phyloP scores from a whole-genome alignment of 2,797 vertebrate genomes.

The Crocodylus rhombifer region DNA sequence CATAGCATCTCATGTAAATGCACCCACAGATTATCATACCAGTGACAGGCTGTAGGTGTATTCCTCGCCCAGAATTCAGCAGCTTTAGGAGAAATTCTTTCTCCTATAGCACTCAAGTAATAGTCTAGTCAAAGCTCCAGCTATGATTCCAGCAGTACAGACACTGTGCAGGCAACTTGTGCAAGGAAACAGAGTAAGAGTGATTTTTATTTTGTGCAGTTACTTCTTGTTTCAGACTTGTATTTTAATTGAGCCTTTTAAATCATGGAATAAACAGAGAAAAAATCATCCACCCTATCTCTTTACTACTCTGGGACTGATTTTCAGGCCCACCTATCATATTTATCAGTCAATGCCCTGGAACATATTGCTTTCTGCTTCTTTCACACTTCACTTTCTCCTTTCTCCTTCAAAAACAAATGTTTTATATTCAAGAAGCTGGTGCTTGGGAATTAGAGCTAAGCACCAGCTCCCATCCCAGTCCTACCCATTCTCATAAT shows the following conservation, averaged over 20 bases:
- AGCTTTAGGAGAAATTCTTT: neutral
- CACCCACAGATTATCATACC: neutral
- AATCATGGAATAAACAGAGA: conserved; percentile 11
- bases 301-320: neutral
- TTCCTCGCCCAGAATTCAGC: neutral
- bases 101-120: neutral
- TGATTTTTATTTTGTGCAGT: neutral
- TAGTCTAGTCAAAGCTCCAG: neutral
- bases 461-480: conserved; percentile 49
- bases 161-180: neutral
- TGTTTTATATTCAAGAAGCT: neutral
- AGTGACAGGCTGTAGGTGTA: neutral
- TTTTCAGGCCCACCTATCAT: neutral
- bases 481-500: conserved; percentile 38
- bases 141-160: neutral
- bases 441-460: conserved; percentile 8
- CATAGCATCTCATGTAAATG: too few species aligned
- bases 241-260: conserved; percentile 14
- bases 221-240: neutral
- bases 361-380: neutral
- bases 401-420: conserved; percentile 40
- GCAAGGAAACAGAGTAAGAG: neutral
- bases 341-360: conserved; percentile 41
- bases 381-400: conserved; percentile 24
- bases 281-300: neutral